Percentiles rank a stretch among this genome's conserved stretches.
Evolutionary conservation across 2,797 vertebrate species (phyloP).

Genomic region (Taeniopygia guttata): DNA sequence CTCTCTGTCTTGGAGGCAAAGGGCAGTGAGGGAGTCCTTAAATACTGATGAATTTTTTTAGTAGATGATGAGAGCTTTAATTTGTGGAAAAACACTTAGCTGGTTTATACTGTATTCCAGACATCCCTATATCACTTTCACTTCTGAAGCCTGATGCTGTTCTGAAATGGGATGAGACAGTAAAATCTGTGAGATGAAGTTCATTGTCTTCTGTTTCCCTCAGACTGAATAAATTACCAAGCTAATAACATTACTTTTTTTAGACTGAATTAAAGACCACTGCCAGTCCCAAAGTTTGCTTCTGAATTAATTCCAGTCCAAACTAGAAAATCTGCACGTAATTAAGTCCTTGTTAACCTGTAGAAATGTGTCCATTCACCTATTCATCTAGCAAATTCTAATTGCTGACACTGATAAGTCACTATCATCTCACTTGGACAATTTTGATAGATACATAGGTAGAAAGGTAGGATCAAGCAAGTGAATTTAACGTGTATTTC

Average conservation of each 20-base stretch:
- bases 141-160: not conserved
- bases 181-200: slow-evolving; percentile 40
- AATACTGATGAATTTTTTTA: slow-evolving; percentile 54
- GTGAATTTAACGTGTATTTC: not conserved
- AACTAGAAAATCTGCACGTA: not conserved
- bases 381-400: not conserved
- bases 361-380: not conserved
- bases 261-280: not conserved
- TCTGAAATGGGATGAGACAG: slow-evolving; percentile 43
- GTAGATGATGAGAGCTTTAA: slow-evolving; percentile 5
- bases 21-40: slow-evolving; percentile 46
- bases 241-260: not conserved
- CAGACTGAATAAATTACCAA: slow-evolving; percentile 40
- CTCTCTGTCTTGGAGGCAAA: slow-evolving; percentile 42
- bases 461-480: not conserved
- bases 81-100: slow-evolving; percentile 18
- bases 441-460: not conserved
- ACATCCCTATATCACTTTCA: not conserved
- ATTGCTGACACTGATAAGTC: not conserved
- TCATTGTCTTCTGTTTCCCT: slow-evolving; percentile 20
- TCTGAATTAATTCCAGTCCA: not conserved
- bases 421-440: not conserved
- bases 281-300: not conserved
- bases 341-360: not conserved
- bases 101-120: slow-evolving; percentile 52